Evolutionary conservation across 2,113 vertebrate species (phyloP).

Genomic region (Takifugu bimaculatus): DNA sequence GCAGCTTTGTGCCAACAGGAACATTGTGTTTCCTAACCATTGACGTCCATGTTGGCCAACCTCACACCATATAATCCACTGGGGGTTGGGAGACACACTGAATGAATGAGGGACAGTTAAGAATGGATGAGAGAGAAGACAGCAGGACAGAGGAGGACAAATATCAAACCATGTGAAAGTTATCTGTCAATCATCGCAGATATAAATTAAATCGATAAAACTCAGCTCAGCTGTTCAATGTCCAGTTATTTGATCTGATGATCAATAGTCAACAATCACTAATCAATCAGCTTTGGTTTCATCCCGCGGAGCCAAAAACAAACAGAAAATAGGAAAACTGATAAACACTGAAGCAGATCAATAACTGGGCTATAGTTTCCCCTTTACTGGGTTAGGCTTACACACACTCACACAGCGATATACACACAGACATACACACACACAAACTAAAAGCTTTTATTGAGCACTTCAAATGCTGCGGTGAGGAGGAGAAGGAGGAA

Average conservation of each 20-base stretch:
- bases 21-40: conserved; percentile 73
- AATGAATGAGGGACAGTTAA: conserved; percentile 1
- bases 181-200: no score
- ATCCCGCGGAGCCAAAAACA: conserved; percentile 51
- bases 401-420: conserved; percentile 24
- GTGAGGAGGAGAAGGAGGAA: conserved; percentile 20
- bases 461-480: conserved; percentile 62
- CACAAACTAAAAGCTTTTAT: conserved; percentile 80
- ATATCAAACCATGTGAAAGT: no score
- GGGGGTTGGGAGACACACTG: conserved; percentile 26
- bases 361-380: conserved; percentile 45
- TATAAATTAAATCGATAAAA: no score
- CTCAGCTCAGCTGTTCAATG: neutral
- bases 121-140: conserved; percentile 5
- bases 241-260: conserved; percentile 4
- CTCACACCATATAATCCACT: conserved; percentile 60
- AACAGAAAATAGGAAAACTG: conserved; percentile 56
- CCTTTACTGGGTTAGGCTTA: conserved; percentile 46
- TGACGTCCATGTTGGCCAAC: conserved; percentile 66
- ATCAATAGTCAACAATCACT: neutral
- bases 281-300: conserved; percentile 50
- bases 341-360: conserved; percentile 36
- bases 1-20: conserved; percentile 65
- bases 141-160: neutral
- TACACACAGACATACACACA: conserved; percentile 12